phyloP scores from a whole-genome alignment of 2,888 invertebrate genomes.

The Allolobophora icterica region DNA sequence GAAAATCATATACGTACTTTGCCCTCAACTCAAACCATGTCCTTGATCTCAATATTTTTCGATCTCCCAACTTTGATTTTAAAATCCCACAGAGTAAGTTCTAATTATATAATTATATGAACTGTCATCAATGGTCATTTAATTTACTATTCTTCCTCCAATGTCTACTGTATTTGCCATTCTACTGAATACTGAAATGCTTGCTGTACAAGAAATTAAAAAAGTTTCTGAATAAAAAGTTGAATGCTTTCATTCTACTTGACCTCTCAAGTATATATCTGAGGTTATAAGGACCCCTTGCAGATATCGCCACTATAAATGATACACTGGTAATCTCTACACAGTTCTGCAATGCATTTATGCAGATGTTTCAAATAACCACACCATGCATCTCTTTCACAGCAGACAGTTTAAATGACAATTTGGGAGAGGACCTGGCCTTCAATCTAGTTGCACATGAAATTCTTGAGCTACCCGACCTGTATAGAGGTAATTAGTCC shows the following conservation, averaged over 20 bases:
- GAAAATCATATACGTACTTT: neutral
- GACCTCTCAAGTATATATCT: no score
- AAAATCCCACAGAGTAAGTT: neutral
- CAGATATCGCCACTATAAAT: neutral
- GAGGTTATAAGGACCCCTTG: no score
- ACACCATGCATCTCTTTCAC: neutral
- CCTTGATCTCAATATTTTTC: neutral
- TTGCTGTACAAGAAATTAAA: neutral
- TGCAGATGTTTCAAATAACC: neutral
- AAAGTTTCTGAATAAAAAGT: neutral
- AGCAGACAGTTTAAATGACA: neutral
- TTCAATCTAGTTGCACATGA: no score
- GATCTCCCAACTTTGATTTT: neutral
- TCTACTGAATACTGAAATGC: neutral
- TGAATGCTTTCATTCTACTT: neutral
- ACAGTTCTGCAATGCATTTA: neutral
- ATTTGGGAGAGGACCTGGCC: neutral
- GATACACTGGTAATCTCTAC: neutral
- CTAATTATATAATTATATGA: neutral
- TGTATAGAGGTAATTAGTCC: no score
- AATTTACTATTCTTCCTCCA: neutral
- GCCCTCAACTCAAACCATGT: neutral
- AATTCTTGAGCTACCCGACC: no score
- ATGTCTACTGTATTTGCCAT: no score
- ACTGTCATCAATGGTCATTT: neutral